phyloP scores from a whole-genome alignment of 1,140 invertebrate genomes.

The Apis laboriosa region DNA sequence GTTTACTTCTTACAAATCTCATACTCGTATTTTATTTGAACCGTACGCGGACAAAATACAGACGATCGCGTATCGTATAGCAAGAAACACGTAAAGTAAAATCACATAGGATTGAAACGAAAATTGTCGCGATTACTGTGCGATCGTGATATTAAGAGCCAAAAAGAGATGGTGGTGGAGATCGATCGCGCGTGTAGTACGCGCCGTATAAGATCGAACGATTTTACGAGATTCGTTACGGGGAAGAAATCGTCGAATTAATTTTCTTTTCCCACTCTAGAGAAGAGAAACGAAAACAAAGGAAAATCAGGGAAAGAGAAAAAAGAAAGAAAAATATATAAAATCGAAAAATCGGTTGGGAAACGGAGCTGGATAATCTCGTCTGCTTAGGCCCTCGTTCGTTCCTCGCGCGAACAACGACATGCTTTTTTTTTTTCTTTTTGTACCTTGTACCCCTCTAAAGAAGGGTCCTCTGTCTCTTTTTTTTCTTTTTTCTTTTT shows the following conservation, averaged over 20 bases:
- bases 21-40: neutral
- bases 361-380: slow-evolving; percentile 21
- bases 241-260: neutral
- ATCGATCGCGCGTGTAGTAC: neutral
- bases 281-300: neutral
- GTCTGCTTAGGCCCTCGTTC: slow-evolving; percentile 60
- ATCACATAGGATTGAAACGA: neutral
- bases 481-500: no score
- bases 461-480: neutral
- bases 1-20: neutral
- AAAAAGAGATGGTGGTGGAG: neutral
- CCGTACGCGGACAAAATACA: neutral
- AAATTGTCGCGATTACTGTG: neutral
- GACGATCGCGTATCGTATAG: neutral
- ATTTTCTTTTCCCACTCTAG: neutral
- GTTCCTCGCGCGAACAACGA: slow-evolving; percentile 59
- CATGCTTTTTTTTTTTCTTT: slow-evolving; percentile 20
- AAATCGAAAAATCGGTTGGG: slow-evolving; percentile 4
- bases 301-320: neutral
- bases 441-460: slow-evolving; percentile 45
- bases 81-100: slow-evolving; percentile 16
- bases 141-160: slow-evolving; percentile 21
- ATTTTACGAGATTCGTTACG: neutral
- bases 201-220: neutral
- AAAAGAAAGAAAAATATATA: neutral